These are phyloP conservation scores for Corbicula japonica DNA, from an alignment of 2,888 invertebrate genomes.

Conservation along the genomic window DNA sequence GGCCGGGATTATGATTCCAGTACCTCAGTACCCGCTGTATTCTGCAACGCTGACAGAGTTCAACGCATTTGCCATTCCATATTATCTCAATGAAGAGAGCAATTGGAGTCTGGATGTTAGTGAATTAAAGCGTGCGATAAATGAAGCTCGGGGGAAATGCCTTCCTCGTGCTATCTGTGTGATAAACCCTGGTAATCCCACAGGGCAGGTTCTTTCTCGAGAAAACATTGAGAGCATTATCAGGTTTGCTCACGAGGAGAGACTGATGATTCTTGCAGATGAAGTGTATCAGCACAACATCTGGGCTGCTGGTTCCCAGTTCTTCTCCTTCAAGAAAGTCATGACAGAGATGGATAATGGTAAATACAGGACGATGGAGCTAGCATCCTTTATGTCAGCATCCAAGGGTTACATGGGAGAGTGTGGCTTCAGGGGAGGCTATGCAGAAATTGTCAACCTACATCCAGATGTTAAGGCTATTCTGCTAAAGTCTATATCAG, in stretches of 20 bases:
- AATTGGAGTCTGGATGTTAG: conserved; percentile 93
- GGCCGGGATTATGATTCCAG: conserved; percentile 97
- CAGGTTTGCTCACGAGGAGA: conserved; percentile 95
- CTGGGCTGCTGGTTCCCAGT: conserved; percentile 94
- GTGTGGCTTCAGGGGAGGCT: conserved; percentile 98
- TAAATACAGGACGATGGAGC: conserved; percentile 94
- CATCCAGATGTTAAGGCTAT: conserved; percentile 91
- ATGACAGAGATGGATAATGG: conserved; percentile 93
- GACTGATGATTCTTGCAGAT: conserved; percentile 91
- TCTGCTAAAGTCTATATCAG: conserved; percentile 89
- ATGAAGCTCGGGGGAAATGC: conserved; percentile 89
- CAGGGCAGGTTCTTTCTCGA: conserved; percentile 93
- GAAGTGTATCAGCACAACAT: conserved; percentile 97
- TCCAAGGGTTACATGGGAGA: conserved; percentile 94
- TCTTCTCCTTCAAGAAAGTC: conserved; percentile 98
- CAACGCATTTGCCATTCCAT: conserved; percentile 89
- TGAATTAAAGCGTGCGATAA: conserved; percentile 93
- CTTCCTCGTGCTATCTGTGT: conserved; percentile 95
- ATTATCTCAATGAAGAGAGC: conserved; percentile 94
- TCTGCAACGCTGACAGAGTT: conserved; percentile 98
- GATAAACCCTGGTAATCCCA: conserved; percentile 99
- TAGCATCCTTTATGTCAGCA: conserved; percentile 98
- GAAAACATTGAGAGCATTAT: conserved; percentile 96
- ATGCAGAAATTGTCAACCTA: conserved; percentile 96
- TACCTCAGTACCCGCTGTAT: conserved; percentile 99